phyloP scores from a whole-genome alignment of 1,140 invertebrate genomes.

The Argopecten irradians region DNA sequence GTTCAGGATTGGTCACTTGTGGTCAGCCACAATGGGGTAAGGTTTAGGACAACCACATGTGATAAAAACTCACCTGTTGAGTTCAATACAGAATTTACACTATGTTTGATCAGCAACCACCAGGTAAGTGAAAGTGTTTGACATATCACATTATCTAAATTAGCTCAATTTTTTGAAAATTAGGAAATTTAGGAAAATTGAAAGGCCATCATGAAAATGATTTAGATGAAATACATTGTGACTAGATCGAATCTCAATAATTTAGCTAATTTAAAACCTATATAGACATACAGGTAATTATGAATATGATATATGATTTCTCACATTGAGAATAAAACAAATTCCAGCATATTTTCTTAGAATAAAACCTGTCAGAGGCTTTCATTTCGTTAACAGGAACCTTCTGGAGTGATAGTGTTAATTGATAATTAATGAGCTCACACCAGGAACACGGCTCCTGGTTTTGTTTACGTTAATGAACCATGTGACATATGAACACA shows the following conservation, averaged over 20 bases:
- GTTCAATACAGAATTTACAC: background rate
- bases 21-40: background rate
- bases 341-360: no score
- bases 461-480: conserved; percentile 18
- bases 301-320: no score
- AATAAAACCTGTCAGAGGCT: background rate
- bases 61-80: background rate
- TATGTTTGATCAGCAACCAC: background rate
- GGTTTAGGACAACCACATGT: background rate
- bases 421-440: conserved; percentile 11
- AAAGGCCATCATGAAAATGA: no score
- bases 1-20: background rate
- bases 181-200: no score
- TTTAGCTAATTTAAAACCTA: no score
- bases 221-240: no score
- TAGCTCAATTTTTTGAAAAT: no score
- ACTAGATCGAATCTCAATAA: no score
- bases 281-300: no score
- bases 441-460: background rate
- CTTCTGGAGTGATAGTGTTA: background rate
- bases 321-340: background rate
- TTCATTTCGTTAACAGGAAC: background rate
- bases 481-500: background rate
- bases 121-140: background rate
- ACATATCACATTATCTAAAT: no score